Evolutionary conservation across 2,113 vertebrate species (phyloP), one percentile per base, ranked within the genome.

Genomic region (Oryzias woworae): DNA sequence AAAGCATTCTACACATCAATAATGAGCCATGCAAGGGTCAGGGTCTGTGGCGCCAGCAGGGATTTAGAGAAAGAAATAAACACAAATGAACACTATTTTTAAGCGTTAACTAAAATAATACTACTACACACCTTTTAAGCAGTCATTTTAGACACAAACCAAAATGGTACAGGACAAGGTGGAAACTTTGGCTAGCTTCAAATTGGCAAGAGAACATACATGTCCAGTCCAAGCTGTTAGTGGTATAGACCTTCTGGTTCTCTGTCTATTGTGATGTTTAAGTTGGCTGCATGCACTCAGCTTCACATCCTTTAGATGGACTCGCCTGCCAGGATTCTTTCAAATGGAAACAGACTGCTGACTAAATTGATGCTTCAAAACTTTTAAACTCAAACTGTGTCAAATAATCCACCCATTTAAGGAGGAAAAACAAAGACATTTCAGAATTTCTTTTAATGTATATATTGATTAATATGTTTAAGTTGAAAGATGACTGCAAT

Each of bases 241-340:
- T 69, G 58, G 36, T 36, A 42, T 23, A 63, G 49, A 63, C 28
- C 24, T n/a, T 16, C 24, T 62, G 59, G 41, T 62, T 70, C 12
- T 55, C 45, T 23, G 45, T 26, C 23, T 60, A 51, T 47, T 46
- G 50, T 55, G 66, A 54, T 67, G 54, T 65, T 69, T 53, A 28
- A 7, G n/a, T 61, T 56, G 49, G 49, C 49, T 44, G 26, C 18
- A 8, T 50, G 14, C 46, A 18, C 16, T 43, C 41, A 42, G 22
- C 28, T 17, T 45, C 23, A 53, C 41, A 28, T 53, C 42, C 41
- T 42, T 26, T 14, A 26, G 18, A 16, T 22, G 45, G 22, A 47
- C 24, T 41, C 45, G 22, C 24, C 49, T 50, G 62, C 41, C 49
- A 66, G 53, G 28, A 53, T 58, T 47, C 26, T 36, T 45, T 64